Base-by-base conservation (phyloP, 2,113 vertebrate species). In the Scortum barcoo region DNA sequence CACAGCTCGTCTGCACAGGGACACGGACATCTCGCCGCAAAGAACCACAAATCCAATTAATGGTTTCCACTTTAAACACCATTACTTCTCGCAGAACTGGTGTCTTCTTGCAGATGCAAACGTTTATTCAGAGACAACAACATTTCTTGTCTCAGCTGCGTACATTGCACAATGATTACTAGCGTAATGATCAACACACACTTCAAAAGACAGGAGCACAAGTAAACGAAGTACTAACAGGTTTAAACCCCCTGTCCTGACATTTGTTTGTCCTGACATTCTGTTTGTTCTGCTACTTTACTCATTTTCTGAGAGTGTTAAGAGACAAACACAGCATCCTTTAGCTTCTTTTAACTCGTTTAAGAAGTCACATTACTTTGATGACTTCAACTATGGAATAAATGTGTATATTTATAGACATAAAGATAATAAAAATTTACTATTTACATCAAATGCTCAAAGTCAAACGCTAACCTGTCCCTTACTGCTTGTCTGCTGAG, bases 1-100 rank as follows among this genome's bases (percentile, higher is more conserved):
- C 40, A 36, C 56, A 54, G n/a, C 63, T 44, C 20, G 56, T 73
- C 62, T 40, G 67, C 72, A 26, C 60, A 22, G 51, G 13, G 68
- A 61, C 72, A 42, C 16, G 10, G 20, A 53, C 10, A 33, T 62
- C 50, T 73, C 68, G 13, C 42, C 8, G 24, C 33, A n/a, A 72
- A 85, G 42, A 76, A 6, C 42, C 60, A 36, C 60, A 82, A 63
- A 80, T 83, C 54, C 33, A 79, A 83, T 82, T 62, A 75, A 76
- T 3, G 26, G 17, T 22, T 83, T 85, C 7, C 56, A 48, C 60
- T 62, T 73, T 33, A 51, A 65, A 72, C 71, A 3, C 24, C 11
- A 4, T 40, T 22, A 20, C 46, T 14, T 48, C 7, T 63, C 5
- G 19, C 12, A 11, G 46, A 36, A 44, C 24, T 20, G 60, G 4